Evolutionary conservation across 2,888 invertebrate species (phyloP).

Genomic region (Trachelus tabidus): DNA sequence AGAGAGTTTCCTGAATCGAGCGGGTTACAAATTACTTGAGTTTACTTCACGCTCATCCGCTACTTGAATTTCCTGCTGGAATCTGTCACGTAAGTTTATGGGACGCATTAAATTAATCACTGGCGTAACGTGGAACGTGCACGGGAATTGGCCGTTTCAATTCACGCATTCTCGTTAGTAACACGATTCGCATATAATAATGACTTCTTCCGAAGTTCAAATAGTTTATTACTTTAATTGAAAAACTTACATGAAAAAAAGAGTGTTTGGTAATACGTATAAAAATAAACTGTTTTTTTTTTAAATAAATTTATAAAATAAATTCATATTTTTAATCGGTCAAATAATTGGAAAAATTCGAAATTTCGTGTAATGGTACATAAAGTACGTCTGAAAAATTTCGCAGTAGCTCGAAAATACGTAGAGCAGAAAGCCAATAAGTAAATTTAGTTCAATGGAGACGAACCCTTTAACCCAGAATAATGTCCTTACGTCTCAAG

Average conservation of each 20-base stretch:
- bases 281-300: no score
- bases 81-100: not conserved
- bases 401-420: not conserved
- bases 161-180: not conserved
- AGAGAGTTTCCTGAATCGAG: not conserved
- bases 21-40: not conserved
- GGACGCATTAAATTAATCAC: not conserved
- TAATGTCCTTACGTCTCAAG: not conserved
- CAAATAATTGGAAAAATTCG: not conserved
- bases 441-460: not conserved
- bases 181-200: not conserved
- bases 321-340: not conserved
- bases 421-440: not conserved
- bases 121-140: not conserved
- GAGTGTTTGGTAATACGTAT: no score
- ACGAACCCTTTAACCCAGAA: not conserved
- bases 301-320: no score
- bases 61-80: not conserved
- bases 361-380: no score
- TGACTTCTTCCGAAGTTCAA: not conserved
- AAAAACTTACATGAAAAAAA: not conserved
- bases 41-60: not conserved
- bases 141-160: not conserved
- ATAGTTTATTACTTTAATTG: no score
- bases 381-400: no score